Base-by-base conservation (phyloP, 2,113 vertebrate species). In the Oreochromis aureus region DNA sequence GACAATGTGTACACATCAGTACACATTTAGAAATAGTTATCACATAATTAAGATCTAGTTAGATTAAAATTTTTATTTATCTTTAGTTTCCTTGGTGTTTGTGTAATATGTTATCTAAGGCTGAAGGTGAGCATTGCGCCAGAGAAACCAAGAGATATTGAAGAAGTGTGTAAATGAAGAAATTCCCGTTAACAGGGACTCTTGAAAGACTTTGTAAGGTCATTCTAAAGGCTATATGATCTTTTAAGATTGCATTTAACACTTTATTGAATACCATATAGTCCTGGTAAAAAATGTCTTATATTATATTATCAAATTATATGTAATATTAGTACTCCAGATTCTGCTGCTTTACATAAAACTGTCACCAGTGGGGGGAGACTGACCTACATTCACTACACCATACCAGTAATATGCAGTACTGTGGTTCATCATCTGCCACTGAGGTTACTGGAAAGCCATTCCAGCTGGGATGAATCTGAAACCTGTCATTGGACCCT, bases 321-420 rank as follows among this genome's bases (percentile, higher is more conserved):
- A 94, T 95, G 90, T 95, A 93, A 94, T 93, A 90, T 90, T 95
- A 93, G 91, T 95, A 94, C 87, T 94, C 87, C 84, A 93, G 92
- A 96, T 95, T 95, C 91, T 94, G 95, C 95, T 96, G 95, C 95
- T 96, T 95, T 94, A 93, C 89, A 88, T 92, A 85, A 56, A 95
- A 86, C 85, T 93, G 90, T 91, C 93, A 91, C 87, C 90, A 89
- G 91, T 89, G 63, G 63, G 87, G 86, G 90, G 83, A 89, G 84
- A 91, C 79, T 90, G 83, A 93, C 79, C 89, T 92, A 91, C 88
- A 89, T 83, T 89, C 91, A 88, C 89, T 89, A 91, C 89, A 80
- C 78, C 59, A 89, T 69, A 51, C 89, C 85, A 86, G 92, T 85
- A 81, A 90, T 81, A 92, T 83, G 88, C 92, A 91, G 90, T 92